Conservation (phyloP, 2,113 vertebrate genomes). For the Sebastes fasciatus region DNA sequence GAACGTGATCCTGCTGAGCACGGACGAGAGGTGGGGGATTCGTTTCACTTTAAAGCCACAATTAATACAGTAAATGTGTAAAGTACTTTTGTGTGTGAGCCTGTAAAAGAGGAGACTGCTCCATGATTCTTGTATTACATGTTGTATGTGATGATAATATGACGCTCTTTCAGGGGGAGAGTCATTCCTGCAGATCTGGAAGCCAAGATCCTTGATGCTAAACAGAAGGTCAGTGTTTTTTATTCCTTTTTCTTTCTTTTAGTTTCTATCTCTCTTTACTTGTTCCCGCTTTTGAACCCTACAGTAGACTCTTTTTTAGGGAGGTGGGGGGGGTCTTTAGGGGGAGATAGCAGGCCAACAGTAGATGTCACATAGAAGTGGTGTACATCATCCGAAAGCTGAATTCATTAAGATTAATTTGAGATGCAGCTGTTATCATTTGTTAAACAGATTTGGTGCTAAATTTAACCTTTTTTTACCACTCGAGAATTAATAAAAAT, state of each 20-base stretch:
- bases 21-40: slow-evolving; percentile 89
- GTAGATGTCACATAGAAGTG: too few relatives aligned
- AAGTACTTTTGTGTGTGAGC: background rate
- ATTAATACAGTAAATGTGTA: background rate
- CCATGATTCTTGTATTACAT: background rate
- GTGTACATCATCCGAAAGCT: too few relatives aligned
- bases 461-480: too few relatives aligned
- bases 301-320: too few relatives aligned
- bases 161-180: slow-evolving; percentile 89
- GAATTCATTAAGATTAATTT: too few relatives aligned
- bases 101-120: background rate
- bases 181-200: slow-evolving; percentile 98
- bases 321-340: too few relatives aligned
- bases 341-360: too few relatives aligned
- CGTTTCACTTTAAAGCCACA: background rate
- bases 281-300: background rate
- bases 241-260: background rate
- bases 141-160: background rate
- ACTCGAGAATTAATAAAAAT: too few relatives aligned
- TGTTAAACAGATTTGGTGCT: too few relatives aligned
- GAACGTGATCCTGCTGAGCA: slow-evolving; percentile 97
- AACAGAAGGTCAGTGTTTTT: slow-evolving; percentile 91
- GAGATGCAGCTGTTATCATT: too few relatives aligned
- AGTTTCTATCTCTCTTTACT: background rate
- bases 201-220: slow-evolving; percentile 94